Evolutionary conservation across 2,113 vertebrate genomes (phyloP).

Genomic region (Okapia johnstoni): DNA sequence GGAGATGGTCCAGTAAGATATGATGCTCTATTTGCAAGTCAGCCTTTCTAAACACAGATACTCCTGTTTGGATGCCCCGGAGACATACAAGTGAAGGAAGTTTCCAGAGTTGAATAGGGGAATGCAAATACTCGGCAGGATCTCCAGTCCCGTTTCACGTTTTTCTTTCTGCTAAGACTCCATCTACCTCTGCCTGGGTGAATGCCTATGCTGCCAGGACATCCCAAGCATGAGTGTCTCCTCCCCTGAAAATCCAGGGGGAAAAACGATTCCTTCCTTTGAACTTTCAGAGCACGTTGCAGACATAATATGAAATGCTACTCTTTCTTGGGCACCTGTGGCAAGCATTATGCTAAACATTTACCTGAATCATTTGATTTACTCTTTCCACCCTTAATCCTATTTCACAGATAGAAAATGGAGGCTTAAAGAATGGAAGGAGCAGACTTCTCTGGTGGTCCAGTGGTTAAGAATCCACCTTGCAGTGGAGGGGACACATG

Average conservation of each 20-base stretch:
- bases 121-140: background rate
- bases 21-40: conserved; percentile 31
- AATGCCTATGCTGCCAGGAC: background rate
- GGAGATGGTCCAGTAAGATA: conserved; percentile 75
- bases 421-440: background rate
- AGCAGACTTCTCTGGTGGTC: background rate
- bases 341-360: background rate
- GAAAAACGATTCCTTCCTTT: background rate
- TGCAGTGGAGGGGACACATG: background rate
- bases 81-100: background rate
- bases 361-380: background rate
- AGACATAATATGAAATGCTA: background rate
- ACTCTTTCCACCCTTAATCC: background rate
- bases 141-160: background rate
- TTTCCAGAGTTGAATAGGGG: background rate
- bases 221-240: background rate
- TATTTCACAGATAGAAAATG: conserved; percentile 29
- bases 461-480: background rate
- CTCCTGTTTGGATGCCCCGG: conserved; percentile 31
- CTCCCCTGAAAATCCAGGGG: background rate
- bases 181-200: background rate
- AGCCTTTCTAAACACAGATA: conserved; percentile 54
- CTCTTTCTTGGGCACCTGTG: background rate
- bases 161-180: background rate
- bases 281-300: background rate